These are phyloP conservation scores for Stichodactyla mertensii DNA, from an alignment of 64 coral and sea anemone genomes.

Conservation along the genomic window DNA sequence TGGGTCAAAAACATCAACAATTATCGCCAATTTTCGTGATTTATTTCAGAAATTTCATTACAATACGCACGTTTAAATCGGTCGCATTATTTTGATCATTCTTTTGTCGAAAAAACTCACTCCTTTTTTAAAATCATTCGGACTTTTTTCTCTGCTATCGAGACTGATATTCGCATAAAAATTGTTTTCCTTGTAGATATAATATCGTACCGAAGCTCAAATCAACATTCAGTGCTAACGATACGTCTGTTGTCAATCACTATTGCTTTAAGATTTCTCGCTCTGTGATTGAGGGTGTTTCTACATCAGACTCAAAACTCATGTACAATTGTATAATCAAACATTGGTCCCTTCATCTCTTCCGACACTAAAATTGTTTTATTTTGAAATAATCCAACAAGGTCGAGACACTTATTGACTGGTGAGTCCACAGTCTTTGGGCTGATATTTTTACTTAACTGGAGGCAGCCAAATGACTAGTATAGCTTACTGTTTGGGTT, in stretches of 20 bases:
- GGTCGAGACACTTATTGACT: conserved; percentile 1
- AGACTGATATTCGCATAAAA: not conserved
- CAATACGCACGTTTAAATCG: not conserved
- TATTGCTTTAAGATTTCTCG: no score
- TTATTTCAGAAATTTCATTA: not conserved
- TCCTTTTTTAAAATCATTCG: not conserved
- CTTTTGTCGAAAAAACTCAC: not conserved
- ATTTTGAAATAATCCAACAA: conserved; percentile 19
- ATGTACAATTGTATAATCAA: not conserved
- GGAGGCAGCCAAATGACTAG: conserved; percentile 19
- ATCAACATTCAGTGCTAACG: no score
- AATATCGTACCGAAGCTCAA: not conserved
- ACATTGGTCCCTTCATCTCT: not conserved
- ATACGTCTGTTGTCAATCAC: no score
- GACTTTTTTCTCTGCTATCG: not conserved
- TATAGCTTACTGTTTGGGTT: conserved; percentile 7
- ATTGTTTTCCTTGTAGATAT: not conserved
- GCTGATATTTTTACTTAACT: conserved; percentile 14
- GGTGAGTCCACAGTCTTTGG: not conserved
- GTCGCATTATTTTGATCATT: not conserved
- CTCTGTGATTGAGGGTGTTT: not conserved
- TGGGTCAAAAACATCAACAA: not conserved
- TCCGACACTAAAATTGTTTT: not conserved
- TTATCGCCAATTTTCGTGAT: not conserved
- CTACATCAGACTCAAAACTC: not conserved